A percentile compares a stretch with the other conserved stretches of the same genome.
Conservation (phyloP, 2,888 invertebrate genomes). For the Salticus scenicus region DNA sequence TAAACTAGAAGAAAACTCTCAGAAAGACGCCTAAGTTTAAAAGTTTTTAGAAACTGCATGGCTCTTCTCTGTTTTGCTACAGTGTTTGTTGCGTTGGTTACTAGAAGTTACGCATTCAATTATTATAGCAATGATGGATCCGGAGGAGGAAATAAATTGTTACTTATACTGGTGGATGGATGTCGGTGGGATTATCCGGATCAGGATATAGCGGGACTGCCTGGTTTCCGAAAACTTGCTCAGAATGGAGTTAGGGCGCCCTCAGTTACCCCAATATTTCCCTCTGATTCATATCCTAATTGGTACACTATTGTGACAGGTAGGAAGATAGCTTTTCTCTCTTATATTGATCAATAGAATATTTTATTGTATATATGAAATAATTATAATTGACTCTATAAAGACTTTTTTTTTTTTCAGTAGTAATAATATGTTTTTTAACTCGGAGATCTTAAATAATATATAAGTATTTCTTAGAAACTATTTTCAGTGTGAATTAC, state of each 20-base stretch:
- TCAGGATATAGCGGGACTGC: conserved; percentile 40
- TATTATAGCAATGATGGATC: not conserved
- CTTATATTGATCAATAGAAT: no score
- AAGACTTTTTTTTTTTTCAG: no score
- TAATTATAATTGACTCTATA: no score
- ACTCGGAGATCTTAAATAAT: no score
- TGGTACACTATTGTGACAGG: conserved; percentile 71
- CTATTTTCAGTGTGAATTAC: no score
- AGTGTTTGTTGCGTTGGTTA: no score
- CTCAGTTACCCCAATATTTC: conserved; percentile 70
- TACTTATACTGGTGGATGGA: conserved; percentile 62
- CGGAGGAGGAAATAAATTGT: not conserved
- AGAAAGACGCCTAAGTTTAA: no score
- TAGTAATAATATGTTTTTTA: no score
- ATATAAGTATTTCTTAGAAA: no score
- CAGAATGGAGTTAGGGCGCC: conserved; percentile 70
- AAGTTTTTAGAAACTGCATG: not conserved
- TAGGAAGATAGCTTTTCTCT: no score
- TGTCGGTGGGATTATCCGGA: conserved; percentile 69
- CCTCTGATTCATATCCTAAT: conserved; percentile 71
- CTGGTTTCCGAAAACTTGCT: conserved; percentile 67
- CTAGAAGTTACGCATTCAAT: not conserved
- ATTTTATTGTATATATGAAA: no score
- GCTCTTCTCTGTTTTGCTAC: not conserved
- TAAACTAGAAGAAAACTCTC: no score